Percentiles rank a stretch among this genome's conserved stretches.
phyloP scores from a whole-genome alignment of 2,797 vertebrate species.

The Diplodus puntazzo region DNA sequence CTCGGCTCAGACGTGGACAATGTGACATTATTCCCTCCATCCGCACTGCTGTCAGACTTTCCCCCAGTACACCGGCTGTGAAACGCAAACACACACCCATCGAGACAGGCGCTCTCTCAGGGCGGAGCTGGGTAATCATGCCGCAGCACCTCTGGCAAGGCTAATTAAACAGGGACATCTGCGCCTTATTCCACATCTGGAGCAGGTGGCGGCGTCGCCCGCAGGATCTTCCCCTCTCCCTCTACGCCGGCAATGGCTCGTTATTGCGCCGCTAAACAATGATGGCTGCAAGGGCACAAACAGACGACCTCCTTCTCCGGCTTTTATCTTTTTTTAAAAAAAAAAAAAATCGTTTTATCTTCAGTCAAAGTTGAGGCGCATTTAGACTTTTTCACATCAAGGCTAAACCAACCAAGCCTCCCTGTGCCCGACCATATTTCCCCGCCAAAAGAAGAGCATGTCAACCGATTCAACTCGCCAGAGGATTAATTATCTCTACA shows the following conservation, averaged over 20 bases:
- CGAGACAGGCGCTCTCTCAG: constrained; percentile 64
- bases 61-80: background rate
- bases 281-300: constrained; percentile 37
- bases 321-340: background rate
- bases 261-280: constrained; percentile 65
- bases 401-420: background rate
- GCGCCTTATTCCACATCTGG: constrained; percentile 79
- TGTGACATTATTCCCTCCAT: constrained; percentile 29
- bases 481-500: constrained; percentile 37
- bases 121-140: constrained; percentile 75
- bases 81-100: constrained; percentile 61
- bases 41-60: constrained; percentile 49
- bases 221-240: constrained; percentile 31
- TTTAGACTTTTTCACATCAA: background rate
- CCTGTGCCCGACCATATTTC: background rate
- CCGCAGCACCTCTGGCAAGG: constrained; percentile 81
- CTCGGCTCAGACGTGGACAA: background rate
- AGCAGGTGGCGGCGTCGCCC: constrained; percentile 76
- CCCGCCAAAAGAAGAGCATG: constrained; percentile 4
- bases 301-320: background rate
- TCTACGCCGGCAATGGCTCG: background rate
- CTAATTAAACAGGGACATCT: constrained; percentile 85
- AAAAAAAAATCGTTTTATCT: background rate
- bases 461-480: constrained; percentile 26
- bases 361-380: background rate